These are phyloP conservation scores for Cariama cristata DNA, from an alignment of 2,113 vertebrate genomes.

Conservation along the genomic window DNA sequence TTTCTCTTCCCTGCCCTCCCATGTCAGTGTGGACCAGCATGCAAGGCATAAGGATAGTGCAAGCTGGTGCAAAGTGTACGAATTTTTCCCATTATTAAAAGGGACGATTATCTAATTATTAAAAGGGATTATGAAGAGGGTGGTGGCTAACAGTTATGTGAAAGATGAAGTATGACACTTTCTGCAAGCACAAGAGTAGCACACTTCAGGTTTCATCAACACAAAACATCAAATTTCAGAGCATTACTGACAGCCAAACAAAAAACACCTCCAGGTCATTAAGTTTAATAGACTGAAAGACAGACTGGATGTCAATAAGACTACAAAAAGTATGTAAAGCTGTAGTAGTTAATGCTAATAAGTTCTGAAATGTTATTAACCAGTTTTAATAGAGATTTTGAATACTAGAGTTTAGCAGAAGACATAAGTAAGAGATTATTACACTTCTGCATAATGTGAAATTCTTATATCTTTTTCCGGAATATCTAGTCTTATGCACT, in stretches of 20 bases:
- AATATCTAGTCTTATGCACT: background rate
- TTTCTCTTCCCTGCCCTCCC: background rate
- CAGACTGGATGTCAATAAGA: background rate
- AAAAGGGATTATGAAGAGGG: background rate
- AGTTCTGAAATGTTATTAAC: background rate
- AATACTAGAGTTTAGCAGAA: background rate
- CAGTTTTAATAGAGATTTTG: background rate
- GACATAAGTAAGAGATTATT: background rate
- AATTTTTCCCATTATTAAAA: background rate
- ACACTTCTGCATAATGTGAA: background rate
- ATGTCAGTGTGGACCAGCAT: accelerated
- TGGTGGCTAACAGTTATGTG: background rate
- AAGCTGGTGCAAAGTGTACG: background rate
- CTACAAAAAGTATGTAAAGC: background rate
- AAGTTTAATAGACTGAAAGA: background rate
- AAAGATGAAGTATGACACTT: background rate
- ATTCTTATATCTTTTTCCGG: background rate
- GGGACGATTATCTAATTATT: background rate
- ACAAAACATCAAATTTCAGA: background rate
- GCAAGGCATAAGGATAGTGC: background rate
- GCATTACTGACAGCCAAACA: background rate
- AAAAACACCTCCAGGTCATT: background rate
- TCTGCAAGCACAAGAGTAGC: background rate
- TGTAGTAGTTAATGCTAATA: background rate
- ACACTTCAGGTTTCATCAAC: background rate